phyloP scores from a whole-genome alignment of 2,888 invertebrate species.

The Petrophora chlorosata region DNA sequence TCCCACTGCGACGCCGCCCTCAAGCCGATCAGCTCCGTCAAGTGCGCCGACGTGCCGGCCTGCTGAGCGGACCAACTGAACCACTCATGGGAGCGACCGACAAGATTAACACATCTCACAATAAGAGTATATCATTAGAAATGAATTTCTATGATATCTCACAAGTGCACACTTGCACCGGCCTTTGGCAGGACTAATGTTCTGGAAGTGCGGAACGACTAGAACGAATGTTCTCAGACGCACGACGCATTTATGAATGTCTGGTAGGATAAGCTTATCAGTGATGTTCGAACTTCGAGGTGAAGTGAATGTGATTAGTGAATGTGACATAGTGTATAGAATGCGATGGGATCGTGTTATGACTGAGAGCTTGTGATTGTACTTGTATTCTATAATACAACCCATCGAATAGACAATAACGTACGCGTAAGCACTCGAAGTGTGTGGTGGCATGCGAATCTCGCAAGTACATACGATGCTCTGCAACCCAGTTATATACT shows the following conservation, averaged over 20 bases:
- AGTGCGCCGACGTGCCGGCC: conserved; percentile 83
- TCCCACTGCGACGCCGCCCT: conserved; percentile 86
- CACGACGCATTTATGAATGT: conserved; percentile 31
- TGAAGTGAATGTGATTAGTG: conserved; percentile 45
- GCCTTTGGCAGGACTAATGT: conserved; percentile 5
- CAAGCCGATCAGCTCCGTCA: conserved; percentile 87
- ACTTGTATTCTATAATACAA: conserved; percentile 60
- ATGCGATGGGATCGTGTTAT: conserved; percentile 41
- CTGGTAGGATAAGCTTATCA: conserved; percentile 22
- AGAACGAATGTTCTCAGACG: conserved; percentile 24
- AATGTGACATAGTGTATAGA: conserved; percentile 38
- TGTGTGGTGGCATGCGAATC: conserved; percentile 66
- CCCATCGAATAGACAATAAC: conserved; percentile 77
- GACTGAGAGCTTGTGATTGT: conserved; percentile 53
- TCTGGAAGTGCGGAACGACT: conserved; percentile 4
- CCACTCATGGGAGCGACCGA: not conserved
- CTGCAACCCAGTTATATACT: conserved; percentile 63
- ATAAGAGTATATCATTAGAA: conserved; percentile 5
- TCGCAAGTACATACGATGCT: conserved; percentile 64
- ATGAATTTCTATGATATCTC: conserved; percentile 18
- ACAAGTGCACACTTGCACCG: conserved; percentile 23
- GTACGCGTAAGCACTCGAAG: conserved; percentile 66
- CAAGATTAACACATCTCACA: conserved; percentile 13
- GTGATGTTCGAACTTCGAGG: no score
- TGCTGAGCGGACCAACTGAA: conserved; percentile 52